Evolutionary conservation across 2,113 vertebrate genomes (phyloP).

Genomic region (Etheostoma cragini): DNA sequence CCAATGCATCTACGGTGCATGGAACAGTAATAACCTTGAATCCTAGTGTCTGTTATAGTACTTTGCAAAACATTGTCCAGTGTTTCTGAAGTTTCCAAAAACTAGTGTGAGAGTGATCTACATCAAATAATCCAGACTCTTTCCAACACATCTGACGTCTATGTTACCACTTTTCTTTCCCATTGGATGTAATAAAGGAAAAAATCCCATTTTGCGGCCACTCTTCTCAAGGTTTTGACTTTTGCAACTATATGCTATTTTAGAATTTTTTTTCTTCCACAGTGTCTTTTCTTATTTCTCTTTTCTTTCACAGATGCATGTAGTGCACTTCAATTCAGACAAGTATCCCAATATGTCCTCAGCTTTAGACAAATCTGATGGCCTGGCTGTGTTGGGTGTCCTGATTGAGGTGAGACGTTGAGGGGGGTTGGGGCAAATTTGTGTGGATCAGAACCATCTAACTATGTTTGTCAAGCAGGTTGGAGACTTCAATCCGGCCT

Average conservation of each 20-base stretch:
- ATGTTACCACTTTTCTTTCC: not conserved
- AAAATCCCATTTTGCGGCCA: not conserved
- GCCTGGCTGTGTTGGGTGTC: slow-evolving; percentile 92
- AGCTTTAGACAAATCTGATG: slow-evolving; percentile 90
- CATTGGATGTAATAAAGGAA: not conserved
- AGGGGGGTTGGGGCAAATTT: not conserved
- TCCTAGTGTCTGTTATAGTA: not conserved
- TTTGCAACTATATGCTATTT: not conserved
- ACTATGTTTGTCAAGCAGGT: slow-evolving; percentile 79
- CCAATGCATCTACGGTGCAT: not conserved
- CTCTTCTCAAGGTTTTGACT: not conserved
- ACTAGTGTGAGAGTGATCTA: no score
- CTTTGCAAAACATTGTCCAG: no score
- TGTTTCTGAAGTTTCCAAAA: not conserved
- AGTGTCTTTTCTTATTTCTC: slow-evolving; percentile 21
- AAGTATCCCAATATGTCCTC: slow-evolving; percentile 86
- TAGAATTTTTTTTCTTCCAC: not conserved
- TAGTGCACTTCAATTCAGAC: slow-evolving; percentile 96
- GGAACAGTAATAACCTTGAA: not conserved
- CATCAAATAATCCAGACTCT: not conserved
- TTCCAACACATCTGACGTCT: not conserved
- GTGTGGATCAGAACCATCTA: not conserved
- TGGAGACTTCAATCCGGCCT: slow-evolving; percentile 89
- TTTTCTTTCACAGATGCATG: slow-evolving; percentile 86
- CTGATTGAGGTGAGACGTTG: slow-evolving; percentile 90